Base-by-base conservation (phyloP, 2,797 vertebrate species). In the Centropyge bicolor region DNA sequence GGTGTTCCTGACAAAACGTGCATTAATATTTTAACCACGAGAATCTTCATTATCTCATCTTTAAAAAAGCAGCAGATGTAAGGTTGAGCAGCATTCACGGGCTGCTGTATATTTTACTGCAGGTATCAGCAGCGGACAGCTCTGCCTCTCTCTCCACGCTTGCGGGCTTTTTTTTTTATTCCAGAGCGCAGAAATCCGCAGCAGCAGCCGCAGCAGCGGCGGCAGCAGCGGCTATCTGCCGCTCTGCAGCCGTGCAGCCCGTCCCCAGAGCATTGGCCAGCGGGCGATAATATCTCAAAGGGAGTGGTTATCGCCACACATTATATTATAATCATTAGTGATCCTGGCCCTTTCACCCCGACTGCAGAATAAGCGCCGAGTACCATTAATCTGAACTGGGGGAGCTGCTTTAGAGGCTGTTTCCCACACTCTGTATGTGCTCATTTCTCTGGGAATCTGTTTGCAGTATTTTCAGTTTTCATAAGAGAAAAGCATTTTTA, bases 281-380 rank as follows among this genome's bases (percentile, higher is more conserved):
- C 88, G 92, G 89, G 90, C 80, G 94, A 95, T 96, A 92, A 93
- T 94, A 95, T 96, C 95, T 95, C 94, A 93, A 86, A 95, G 92
- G 93, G 94, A 95, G 92, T 94, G 94, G 91, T 95, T 96, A 95
- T 96, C 94, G 90, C 92, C 87, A 86, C 92, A 94, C 94, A 94
- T 96, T 95, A 95, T 96, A 95, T 95, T 95, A 92, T 94, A 95
- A 96, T 95, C 94, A 96, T 95, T 95, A 95, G 94, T 94, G 94
- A 95, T 95, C 93, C 92, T 89, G 82, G 94, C 94, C 94, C 94
- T 95, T 95, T 95, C 93, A 95, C 95, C 94, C 90, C 83, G 82
- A 88, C 92, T 94, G 94, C 95, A 94, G 92, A 95, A 95, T 92
- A 93, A 94, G 84, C 91, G 89, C 82, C 7, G 78, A 87, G 90